Conservation (phyloP, 1,140 invertebrate genomes). For the Cydia pomonella region DNA sequence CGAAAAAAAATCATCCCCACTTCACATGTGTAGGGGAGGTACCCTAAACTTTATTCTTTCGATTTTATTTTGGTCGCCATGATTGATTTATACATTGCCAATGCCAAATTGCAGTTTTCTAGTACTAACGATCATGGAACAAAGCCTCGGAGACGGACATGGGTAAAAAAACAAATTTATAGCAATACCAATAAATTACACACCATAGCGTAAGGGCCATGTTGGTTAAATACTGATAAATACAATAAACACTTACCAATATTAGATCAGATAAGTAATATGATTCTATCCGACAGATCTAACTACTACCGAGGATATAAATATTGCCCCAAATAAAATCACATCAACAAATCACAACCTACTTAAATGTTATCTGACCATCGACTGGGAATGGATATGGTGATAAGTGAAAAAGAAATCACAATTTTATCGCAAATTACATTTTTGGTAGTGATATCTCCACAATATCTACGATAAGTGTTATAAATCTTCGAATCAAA, state of each 20-base stretch:
- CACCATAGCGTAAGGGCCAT: too few species aligned
- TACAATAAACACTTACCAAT: constrained; percentile 17
- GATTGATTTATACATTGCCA: too few species aligned
- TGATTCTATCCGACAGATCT: constrained; percentile 21
- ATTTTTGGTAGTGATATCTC: constrained; percentile 64
- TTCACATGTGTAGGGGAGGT: too few species aligned
- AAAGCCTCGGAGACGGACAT: too few species aligned
- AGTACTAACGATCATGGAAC: too few species aligned
- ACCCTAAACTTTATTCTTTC: too few species aligned
- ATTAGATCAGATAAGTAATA: constrained; percentile 26
- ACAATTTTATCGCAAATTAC: constrained; percentile 73
- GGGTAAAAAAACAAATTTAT: too few species aligned
- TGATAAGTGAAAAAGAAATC: constrained; percentile 71
- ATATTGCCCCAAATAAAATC: constrained; percentile 37
- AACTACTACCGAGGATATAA: constrained; percentile 44
- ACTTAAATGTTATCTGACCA: constrained; percentile 63
- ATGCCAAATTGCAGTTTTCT: too few species aligned
- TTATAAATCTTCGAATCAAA: constrained; percentile 39
- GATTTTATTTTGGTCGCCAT: too few species aligned
- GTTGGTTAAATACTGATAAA: neutral
- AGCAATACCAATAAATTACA: too few species aligned
- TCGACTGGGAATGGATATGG: constrained; percentile 71
- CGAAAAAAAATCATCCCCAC: too few species aligned
- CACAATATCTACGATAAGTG: constrained; percentile 57
- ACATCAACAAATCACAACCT: constrained; percentile 62